Base-by-base conservation (phyloP, 1,140 invertebrate genomes). In the Meteorus sp. region DNA sequence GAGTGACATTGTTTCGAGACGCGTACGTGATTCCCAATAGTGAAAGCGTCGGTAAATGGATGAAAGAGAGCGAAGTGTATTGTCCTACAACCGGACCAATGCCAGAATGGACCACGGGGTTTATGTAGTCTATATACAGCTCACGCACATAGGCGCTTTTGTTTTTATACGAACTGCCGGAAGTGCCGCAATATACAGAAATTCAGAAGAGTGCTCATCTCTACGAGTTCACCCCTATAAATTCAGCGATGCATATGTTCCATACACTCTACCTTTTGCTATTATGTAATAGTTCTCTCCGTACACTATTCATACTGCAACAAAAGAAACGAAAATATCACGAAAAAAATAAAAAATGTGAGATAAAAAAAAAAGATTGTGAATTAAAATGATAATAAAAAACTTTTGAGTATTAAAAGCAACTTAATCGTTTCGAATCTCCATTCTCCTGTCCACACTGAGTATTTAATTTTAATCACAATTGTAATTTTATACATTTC, bases 121-220 rank as follows among this genome's bases (percentile, higher is more conserved):
- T n/a, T n/a, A n/a, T n/a, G n/a, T n/a, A n/a, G n/a, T n/a, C n/a
- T n/a, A n/a, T 39, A 5, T 15, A 15, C 35, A 5, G 4, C 35
- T 15, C 25, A n/a, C n/a, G 35, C 8, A 35, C 23, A 55, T 27
- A 43, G 50, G 37, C 17, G 54, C 48, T 61, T 56, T 61, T 57
- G 55, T 61, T 61, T 61, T 57, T 57, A 57, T 47, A 20, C 39
- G 23, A 35, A 57, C 56, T 25, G n/a, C 15, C 54, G 50, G 60
- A 56, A 57, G 39, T 57, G 48, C 54, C 39, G 17, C 29, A 33
- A 39, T 15, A 39, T 15, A 39, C 11, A 39, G 15, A 39, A 13
- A 4, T 13, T 4, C 8, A 45, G 22, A 20, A 27, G 29, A 35
- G 29, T 41, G 33, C 41, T 58, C 47, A 27, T 58, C 47, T 41